A percentile compares a stretch with the other conserved stretches of the same genome.
Evolutionary conservation across 2,797 vertebrate genomes (phyloP).

Genomic region (Pangasius larnaudii): DNA sequence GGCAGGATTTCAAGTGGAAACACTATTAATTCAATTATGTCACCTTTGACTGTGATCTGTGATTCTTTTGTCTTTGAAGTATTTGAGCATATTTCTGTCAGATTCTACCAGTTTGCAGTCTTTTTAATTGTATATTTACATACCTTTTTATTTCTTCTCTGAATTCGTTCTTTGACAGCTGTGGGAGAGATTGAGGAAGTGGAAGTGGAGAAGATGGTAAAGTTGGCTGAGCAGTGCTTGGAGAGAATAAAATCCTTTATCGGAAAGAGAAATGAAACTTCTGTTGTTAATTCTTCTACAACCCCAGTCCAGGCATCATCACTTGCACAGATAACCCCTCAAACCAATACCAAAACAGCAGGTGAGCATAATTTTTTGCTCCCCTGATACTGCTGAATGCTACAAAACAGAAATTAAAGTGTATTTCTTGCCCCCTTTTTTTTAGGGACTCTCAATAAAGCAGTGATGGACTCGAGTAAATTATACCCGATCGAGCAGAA

Average conservation of each 20-base stretch:
- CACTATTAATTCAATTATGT: background rate
- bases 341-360: conserved; percentile 18
- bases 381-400: background rate
- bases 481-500: conserved; percentile 53
- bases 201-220: conserved; percentile 89
- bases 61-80: background rate
- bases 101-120: background rate
- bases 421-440: background rate
- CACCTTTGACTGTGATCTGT: background rate
- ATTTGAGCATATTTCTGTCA: background rate
- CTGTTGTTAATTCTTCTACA: conserved; percentile 31
- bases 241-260: conserved; percentile 89
- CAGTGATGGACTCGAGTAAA: conserved; percentile 11
- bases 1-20: background rate
- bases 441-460: conserved; percentile 49
- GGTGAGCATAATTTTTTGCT: conserved; percentile 52
- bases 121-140: background rate
- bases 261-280: conserved; percentile 59
- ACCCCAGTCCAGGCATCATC: conserved; percentile 37
- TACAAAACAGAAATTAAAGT: background rate
- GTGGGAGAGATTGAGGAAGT: conserved; percentile 67
- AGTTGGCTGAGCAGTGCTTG: conserved; percentile 90
- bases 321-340: background rate
- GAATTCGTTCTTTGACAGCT: conserved; percentile 60
- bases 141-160: background rate